phyloP scores from a whole-genome alignment of 2,888 invertebrate genomes.

The Pristionchus japonicus region DNA sequence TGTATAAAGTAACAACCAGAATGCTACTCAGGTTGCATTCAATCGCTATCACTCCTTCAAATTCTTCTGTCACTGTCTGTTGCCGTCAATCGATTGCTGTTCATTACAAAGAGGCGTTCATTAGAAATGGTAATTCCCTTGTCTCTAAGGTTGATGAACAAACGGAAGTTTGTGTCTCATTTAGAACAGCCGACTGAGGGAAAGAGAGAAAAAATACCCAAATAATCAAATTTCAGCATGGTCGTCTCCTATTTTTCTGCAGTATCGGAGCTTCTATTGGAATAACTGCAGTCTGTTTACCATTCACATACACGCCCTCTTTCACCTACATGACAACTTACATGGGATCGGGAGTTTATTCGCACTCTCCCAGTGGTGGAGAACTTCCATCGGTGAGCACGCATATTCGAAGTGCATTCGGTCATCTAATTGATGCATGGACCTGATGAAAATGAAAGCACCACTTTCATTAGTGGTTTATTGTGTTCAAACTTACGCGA shows the following conservation, averaged over 20 bases:
- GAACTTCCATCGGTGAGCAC: not conserved
- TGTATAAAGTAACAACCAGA: too few relatives aligned
- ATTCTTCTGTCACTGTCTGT: not conserved
- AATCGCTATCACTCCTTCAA: not conserved
- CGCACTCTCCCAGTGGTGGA: not conserved
- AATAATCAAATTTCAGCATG: not conserved
- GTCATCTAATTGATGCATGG: too few relatives aligned
- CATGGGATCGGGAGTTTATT: not conserved
- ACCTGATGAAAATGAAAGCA: too few relatives aligned
- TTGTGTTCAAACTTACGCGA: too few relatives aligned
- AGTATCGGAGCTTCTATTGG: not conserved
- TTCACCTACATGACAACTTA: not conserved
- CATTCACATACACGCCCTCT: not conserved
- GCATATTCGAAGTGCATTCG: too few relatives aligned
- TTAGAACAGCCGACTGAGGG: too few relatives aligned
- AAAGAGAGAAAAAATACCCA: too few relatives aligned
- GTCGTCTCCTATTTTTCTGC: not conserved
- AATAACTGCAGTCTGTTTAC: not conserved
- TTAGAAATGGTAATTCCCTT: not conserved
- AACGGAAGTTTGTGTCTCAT: too few relatives aligned
- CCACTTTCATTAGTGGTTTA: too few relatives aligned
- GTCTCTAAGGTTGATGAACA: not conserved
- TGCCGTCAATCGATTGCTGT: not conserved
- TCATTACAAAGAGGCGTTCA: not conserved
- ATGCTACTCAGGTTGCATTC: not conserved